Conservation (phyloP, 2,888 invertebrate genomes). For the Torymus tubicola region DNA sequence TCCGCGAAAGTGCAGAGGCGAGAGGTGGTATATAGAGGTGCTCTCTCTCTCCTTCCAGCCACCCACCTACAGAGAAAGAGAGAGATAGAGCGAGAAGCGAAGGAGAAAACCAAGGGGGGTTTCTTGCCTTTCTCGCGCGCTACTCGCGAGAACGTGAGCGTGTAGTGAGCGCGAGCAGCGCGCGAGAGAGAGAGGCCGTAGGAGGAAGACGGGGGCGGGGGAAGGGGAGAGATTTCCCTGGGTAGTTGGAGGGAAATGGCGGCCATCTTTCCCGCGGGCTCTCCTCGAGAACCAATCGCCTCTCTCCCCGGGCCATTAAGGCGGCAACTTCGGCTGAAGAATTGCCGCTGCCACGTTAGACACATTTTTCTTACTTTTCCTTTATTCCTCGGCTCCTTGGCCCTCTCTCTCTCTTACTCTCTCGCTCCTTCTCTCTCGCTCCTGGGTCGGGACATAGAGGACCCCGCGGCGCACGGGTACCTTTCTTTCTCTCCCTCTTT, state of each 20-base stretch:
- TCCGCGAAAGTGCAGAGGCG: constrained; percentile 58
- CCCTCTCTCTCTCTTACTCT: constrained; percentile 23
- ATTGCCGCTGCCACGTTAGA: constrained; percentile 76
- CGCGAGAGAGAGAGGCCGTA: constrained; percentile 23
- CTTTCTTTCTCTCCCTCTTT: constrained; percentile 25
- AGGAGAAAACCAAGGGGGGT: constrained; percentile 55
- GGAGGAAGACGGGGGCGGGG: constrained; percentile 57
- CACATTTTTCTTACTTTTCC: constrained; percentile 77
- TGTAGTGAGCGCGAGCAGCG: not conserved
- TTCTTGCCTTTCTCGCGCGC: constrained; percentile 53
- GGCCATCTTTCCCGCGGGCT: constrained; percentile 76
- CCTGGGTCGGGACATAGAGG: too few species aligned
- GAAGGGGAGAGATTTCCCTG: constrained; percentile 70
- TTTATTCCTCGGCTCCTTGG: constrained; percentile 67
- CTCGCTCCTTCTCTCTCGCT: not conserved
- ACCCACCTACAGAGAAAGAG: not conserved
- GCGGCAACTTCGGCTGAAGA: constrained; percentile 76
- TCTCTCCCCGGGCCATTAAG: constrained; percentile 73
- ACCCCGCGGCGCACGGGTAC: not conserved
- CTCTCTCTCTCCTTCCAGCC: too few species aligned
- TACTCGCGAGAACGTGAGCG: constrained; percentile 4
- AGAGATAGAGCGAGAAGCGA: constrained; percentile 1
- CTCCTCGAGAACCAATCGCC: constrained; percentile 76
- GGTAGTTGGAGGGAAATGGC: constrained; percentile 77
- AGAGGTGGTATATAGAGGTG: constrained; percentile 29